Evolutionary conservation across 2,797 vertebrate species (phyloP), one percentile per base, ranked within the genome.

Genomic region (Bovichtus diacanthus): DNA sequence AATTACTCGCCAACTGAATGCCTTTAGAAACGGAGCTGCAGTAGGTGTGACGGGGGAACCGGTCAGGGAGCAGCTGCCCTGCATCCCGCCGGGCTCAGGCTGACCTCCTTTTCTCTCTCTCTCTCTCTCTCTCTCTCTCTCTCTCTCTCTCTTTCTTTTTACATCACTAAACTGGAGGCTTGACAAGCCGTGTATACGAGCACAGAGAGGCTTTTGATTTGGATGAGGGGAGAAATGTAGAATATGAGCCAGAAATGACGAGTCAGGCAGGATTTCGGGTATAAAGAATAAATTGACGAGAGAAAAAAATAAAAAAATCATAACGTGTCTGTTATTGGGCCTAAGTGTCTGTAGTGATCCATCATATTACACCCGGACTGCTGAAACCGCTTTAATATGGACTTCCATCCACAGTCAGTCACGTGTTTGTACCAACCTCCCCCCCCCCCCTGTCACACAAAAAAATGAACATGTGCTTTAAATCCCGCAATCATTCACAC

Each of bases 61-160:
- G 93, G 94, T 93, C 94, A 95, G 91, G 74, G 88, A 95, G 93
- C 93, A 96, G 93, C 95, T 95, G 92, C 88, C 93, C 88, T 88
- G 87, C 81, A 90, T 90, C 91, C 93, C 95, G 93, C 87, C 83
- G 92, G 94, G 91, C 88, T 60, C 81, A 82, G 49, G 29, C 70
- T 94, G 94, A 94, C 94, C 95, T 95, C 90, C 86, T 95, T 95
- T 93, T 59, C n/a, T n/a, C n/a, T n/a, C n/a, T n/a, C 51, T 41
- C 54, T n/a, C n/a, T n/a, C n/a, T n/a, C 51, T 41, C 54, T n/a
- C n/a, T n/a, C n/a, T n/a, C n/a, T n/a, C n/a, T n/a, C n/a, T n/a
- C n/a, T n/a, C n/a, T n/a, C n/a, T n/a, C n/a, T 44, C 60, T 19
- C 46, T 51, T 70, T 80, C 74, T 66, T 93, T 91, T 91, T 86